Base-by-base conservation (phyloP, 2,797 vertebrate genomes). In the Pangasius larnaudii region DNA sequence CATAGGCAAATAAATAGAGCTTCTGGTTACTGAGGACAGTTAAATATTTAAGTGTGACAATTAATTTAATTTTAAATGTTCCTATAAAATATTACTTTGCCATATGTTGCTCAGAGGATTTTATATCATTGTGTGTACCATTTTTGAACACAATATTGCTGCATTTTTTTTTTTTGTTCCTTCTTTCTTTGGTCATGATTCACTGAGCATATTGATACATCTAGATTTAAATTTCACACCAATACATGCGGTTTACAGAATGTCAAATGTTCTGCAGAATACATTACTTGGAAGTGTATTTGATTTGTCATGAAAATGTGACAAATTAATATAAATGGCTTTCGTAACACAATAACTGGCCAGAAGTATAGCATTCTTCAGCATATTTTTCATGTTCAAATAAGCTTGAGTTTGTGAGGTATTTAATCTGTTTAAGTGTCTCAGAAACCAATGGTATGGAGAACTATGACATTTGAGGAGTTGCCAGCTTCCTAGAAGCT, bases 401-500 rank as follows among this genome's bases (percentile, higher is more conserved):
- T 49, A 46, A 24, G 78, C 30, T 80, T 19, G 30, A 22, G 59
- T 65, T 83, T 67, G 39, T 51, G 13, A 16, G 22, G 30, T 59
- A 81, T 82, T 49, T n/a, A 65, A 42, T 83, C 81, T 65, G 85
- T 51, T 33, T 33, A 78, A 77, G 51, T 49, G 51, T 69, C 61
- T 67, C 61, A 24, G 0, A 84, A 67, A 49, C 42, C 10, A 1
- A 14, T 19, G 13, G 30, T 6, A 22, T 22, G n/a, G 36, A 65
- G 61, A 71, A 18, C 61, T 33, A 4, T 72, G 74, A 81, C n/a
- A 53, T 61, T 22, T 10, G 33, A 65, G 58, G 18, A 33, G 46
- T 22, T 22, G 6, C n/a, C 84, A 56, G 65, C 78, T 81, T 92
- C 81, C 58, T 59, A 36, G 65, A 85, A 75, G 67, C 85, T 16